Percentiles rank a stretch among this genome's conserved stretches.
These are phyloP conservation scores for Spea hammondii DNA, from an alignment of 2,797 vertebrate genomes.

Conservation along the genomic window DNA sequence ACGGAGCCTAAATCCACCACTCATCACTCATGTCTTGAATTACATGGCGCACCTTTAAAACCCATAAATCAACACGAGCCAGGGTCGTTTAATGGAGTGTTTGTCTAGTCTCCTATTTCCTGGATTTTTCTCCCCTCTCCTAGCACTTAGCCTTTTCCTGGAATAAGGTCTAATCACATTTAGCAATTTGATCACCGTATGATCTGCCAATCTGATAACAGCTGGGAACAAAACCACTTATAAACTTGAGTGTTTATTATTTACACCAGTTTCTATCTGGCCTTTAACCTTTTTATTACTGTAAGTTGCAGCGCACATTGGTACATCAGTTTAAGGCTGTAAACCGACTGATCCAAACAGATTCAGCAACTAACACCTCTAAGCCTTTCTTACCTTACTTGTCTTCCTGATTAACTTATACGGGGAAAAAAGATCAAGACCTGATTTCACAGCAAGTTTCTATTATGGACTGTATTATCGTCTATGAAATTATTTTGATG, in stretches of 20 bases:
- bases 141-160: slow-evolving; percentile 31
- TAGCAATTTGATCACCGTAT: slow-evolving; percentile 32
- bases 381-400: too few species aligned
- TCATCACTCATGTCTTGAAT: background rate
- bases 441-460: too few species aligned
- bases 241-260: slow-evolving; percentile 11
- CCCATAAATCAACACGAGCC: background rate
- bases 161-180: slow-evolving; percentile 32
- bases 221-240: slow-evolving; percentile 28
- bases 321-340: too few species aligned
- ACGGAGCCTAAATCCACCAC: background rate
- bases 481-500: too few species aligned
- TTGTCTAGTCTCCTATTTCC: slow-evolving; percentile 19
- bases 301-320: too few species aligned
- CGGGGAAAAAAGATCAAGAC: too few species aligned
- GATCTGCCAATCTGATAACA: slow-evolving; percentile 32
- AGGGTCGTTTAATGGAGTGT: slow-evolving; percentile 1
- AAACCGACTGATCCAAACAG: too few species aligned
- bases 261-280: too few species aligned
- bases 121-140: slow-evolving; percentile 27
- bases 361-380: too few species aligned
- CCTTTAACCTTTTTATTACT: too few species aligned
- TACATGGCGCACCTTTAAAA: background rate
- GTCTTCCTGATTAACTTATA: too few species aligned
- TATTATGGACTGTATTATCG: too few species aligned